Evolutionary conservation across 2,888 invertebrate genomes (phyloP), one percentile per base, ranked within the genome.

Genomic region (Diploptera punctata): DNA sequence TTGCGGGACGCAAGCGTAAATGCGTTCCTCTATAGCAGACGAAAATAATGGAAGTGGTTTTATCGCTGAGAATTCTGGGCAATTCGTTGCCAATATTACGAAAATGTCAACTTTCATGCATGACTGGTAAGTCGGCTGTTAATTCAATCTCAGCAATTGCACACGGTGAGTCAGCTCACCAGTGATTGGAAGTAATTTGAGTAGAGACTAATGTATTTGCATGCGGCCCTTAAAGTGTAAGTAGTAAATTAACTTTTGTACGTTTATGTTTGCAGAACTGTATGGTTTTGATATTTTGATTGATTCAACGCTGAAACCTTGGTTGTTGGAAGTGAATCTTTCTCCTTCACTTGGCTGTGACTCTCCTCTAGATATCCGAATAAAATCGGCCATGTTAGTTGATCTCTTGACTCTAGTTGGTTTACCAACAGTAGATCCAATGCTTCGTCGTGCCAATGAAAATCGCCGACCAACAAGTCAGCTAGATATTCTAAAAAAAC

Each of bases 201-300:
- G n/a, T n/a, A n/a, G n/a, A n/a, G n/a, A n/a, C n/a, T n/a, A n/a
- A n/a, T n/a, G n/a, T n/a, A n/a, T n/a, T n/a, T n/a, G n/a, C n/a
- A n/a, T n/a, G n/a, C n/a, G n/a, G n/a, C n/a, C n/a, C n/a, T n/a
- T n/a, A n/a, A n/a, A n/a, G n/a, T n/a, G n/a, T n/a, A n/a, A 21
- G 18, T 7, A 16, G 1, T 24, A 7, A 13, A 49, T 19, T n/a
- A n/a, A n/a, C 21, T 2, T n/a, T 21, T 43, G n/a, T n/a, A n/a
- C n/a, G n/a, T n/a, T 44, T 70, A 60, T 70, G 52, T 74, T 85
- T 85, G 24, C 85, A 93, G 94, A 95, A 82, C 83, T 97, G 44
- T 98, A 95, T 81, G 98, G 98, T 26, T 98, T 98, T 82, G 98
- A 98, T 83, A 95, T 98, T 78, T 85, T 98, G 62, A 89, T 98